A percentile compares a stretch with the other conserved stretches of the same genome.
Conservation (phyloP, 2,113 vertebrate species). For the Xiphias gladius region DNA sequence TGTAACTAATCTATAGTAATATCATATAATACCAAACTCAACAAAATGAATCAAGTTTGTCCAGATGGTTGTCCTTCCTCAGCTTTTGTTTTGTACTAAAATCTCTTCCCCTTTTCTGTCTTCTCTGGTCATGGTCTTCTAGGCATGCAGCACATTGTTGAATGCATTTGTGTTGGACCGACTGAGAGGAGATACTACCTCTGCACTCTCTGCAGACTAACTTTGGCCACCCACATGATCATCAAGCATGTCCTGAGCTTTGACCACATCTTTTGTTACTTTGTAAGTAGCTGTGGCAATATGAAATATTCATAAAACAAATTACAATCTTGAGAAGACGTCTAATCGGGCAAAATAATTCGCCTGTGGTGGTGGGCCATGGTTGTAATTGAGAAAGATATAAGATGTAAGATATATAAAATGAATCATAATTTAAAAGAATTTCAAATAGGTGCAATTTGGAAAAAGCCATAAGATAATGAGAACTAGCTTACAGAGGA, state of each 20-base stretch:
- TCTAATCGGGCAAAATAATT: neutral
- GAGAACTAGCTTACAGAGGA: no score
- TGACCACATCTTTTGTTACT: conserved; percentile 74
- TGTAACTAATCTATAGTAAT: neutral
- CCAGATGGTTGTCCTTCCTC: neutral
- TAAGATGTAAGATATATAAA: no score
- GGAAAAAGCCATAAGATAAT: neutral
- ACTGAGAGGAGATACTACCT: conserved; percentile 57
- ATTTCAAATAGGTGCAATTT: neutral
- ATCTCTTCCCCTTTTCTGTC: neutral
- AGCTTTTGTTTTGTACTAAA: neutral
- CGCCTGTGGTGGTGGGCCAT: neutral
- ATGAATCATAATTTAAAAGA: neutral
- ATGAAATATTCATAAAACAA: neutral
- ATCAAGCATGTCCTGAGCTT: conserved; percentile 78
- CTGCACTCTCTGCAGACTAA: conserved; percentile 70
- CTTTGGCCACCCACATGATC: conserved; percentile 31
- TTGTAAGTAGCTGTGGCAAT: conserved; percentile 68
- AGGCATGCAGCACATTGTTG: conserved; percentile 78
- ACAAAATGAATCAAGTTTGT: neutral
- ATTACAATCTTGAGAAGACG: neutral
- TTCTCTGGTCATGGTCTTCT: neutral
- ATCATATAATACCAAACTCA: neutral
- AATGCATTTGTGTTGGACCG: conserved; percentile 45
- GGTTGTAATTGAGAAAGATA: no score